Percentiles rank a stretch among this genome's conserved stretches.
Evolutionary conservation across 2,113 vertebrate genomes (phyloP).

Genomic region (Heliornis fulica): DNA sequence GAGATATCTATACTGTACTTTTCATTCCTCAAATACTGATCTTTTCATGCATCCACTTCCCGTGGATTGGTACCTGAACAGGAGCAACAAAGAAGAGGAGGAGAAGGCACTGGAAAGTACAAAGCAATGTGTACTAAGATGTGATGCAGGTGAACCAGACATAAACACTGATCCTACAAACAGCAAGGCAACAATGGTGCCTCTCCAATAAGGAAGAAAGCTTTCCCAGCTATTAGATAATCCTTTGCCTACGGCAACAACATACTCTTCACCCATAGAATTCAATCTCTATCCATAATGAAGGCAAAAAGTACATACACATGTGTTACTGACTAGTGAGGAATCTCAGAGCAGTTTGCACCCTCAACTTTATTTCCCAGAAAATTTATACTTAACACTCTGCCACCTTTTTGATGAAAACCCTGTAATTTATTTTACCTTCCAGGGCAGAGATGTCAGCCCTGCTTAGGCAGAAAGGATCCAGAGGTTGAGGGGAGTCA

Average conservation of each 20-base stretch:
- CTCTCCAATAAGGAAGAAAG: background rate
- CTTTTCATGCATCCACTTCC: background rate
- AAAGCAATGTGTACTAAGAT: background rate
- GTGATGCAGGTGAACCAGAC: background rate
- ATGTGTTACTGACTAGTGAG: background rate
- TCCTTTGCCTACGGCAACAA: conserved; percentile 41
- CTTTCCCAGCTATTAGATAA: conserved; percentile 4
- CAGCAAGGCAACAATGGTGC: background rate
- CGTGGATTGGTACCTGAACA: background rate
- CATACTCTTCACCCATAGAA: conserved; percentile 15
- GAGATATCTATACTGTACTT: too few species aligned
- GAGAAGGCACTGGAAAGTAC: background rate
- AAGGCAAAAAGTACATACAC: background rate
- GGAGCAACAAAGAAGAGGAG: background rate
- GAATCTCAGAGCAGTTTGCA: background rate
- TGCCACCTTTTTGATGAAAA: background rate
- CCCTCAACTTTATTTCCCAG: background rate
- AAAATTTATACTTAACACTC: background rate
- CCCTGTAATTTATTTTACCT: background rate
- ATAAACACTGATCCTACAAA: background rate
- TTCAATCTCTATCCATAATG: background rate
- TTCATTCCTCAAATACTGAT: background rate
- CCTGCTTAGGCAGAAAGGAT: background rate
- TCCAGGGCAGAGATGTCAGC: background rate
- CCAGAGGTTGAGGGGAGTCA: background rate